phyloP scores from a whole-genome alignment of 2,797 vertebrate genomes.

The Phataginus tricuspis region DNA sequence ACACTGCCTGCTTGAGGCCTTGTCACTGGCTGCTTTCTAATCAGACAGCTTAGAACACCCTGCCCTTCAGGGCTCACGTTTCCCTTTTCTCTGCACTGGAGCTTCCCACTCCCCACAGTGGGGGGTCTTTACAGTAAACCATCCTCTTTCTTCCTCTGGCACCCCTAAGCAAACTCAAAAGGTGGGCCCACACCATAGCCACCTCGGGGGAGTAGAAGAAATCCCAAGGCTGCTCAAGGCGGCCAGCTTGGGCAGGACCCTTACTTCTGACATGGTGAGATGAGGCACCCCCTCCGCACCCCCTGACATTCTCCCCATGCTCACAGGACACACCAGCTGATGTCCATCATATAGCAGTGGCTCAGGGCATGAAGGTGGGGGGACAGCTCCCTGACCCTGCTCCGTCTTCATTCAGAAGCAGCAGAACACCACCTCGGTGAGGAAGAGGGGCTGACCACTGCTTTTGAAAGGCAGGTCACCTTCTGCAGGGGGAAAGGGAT shows the following conservation, averaged over 20 bases:
- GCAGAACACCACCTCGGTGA: rapidly evolving
- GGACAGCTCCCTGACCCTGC: not conserved
- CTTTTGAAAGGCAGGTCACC: not conserved
- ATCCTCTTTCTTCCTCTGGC: not conserved
- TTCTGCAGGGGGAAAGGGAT: not conserved
- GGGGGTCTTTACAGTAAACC: not conserved
- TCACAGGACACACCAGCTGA: not conserved
- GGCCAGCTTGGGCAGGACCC: not conserved
- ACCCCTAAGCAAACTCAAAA: not conserved
- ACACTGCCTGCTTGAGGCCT: not conserved
- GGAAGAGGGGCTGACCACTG: not conserved
- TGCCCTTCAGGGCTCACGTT: not conserved
- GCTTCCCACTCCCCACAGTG: not conserved
- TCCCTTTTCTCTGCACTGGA: not conserved
- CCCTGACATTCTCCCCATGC: not conserved
- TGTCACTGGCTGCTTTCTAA: rapidly evolving
- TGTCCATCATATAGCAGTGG: not conserved
- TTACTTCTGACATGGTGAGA: rapidly evolving
- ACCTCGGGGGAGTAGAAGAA: not conserved
- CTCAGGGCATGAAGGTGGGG: rapidly evolving
- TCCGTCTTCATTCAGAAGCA: not conserved
- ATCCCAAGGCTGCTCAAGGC: rapidly evolving
- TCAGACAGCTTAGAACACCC: not conserved
- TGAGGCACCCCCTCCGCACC: not conserved
- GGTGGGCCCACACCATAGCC: rapidly evolving